phyloP scores from a whole-genome alignment of 1,140 invertebrate genomes.

The Grapholita molesta region DNA sequence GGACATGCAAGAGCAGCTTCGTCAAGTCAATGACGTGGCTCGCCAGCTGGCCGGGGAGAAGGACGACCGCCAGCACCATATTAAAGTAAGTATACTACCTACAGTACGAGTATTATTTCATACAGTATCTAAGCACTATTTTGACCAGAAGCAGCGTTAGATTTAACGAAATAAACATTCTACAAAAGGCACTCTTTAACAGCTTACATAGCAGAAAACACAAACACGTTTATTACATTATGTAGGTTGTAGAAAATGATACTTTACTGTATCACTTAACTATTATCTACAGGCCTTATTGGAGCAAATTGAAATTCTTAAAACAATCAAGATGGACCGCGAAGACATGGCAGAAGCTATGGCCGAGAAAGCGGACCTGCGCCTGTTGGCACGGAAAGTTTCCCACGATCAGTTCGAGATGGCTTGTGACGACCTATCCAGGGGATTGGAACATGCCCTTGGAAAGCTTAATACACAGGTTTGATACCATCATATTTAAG shows the following conservation, averaged over 20 bases:
- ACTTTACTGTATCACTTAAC: neutral
- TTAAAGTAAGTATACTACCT: slow-evolving; percentile 49
- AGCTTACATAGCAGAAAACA: too few relatives aligned
- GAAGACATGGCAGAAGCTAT: slow-evolving; percentile 83
- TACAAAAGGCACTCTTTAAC: too few relatives aligned
- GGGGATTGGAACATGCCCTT: slow-evolving; percentile 81
- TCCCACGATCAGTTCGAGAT: slow-evolving; percentile 84
- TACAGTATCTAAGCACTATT: neutral
- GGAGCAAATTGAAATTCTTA: slow-evolving; percentile 79
- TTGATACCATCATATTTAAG: slow-evolving; percentile 1
- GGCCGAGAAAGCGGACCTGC: slow-evolving; percentile 84
- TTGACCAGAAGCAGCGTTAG: too few relatives aligned
- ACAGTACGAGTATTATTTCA: too few relatives aligned
- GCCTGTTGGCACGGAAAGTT: slow-evolving; percentile 82
- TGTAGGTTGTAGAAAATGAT: too few relatives aligned
- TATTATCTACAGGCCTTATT: slow-evolving; percentile 58
- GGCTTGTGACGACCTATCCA: slow-evolving; percentile 81
- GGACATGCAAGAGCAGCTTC: slow-evolving; percentile 61
- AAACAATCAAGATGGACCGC: slow-evolving; percentile 81
- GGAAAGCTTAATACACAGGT: slow-evolving; percentile 81
- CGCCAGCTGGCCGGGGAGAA: slow-evolving; percentile 60
- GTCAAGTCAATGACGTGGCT: slow-evolving; percentile 56
- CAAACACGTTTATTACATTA: too few relatives aligned
- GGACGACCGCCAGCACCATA: slow-evolving; percentile 55
- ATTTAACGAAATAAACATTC: too few relatives aligned